phyloP scores from a whole-genome alignment of 2,797 vertebrate species.

The Lagocephalus sceleratus region DNA sequence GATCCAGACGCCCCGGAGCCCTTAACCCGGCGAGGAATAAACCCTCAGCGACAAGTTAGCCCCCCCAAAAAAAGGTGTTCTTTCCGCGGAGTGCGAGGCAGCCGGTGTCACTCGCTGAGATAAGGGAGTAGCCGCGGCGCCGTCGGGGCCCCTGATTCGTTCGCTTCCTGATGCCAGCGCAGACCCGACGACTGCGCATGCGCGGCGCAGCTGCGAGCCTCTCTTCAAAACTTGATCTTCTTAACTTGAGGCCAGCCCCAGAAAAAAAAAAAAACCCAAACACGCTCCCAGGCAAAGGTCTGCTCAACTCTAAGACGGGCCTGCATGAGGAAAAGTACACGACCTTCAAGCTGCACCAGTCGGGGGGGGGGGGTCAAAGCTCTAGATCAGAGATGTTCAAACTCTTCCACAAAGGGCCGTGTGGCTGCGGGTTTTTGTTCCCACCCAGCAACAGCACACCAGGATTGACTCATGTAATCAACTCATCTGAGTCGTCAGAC shows the following conservation, averaged over 20 bases:
- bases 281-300: too few relatives aligned
- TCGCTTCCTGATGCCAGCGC: conserved; percentile 61
- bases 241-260: neutral
- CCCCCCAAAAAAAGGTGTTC: neutral
- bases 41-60: neutral
- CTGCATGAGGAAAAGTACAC: too few relatives aligned
- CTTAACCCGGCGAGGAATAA: conserved; percentile 11
- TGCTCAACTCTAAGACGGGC: too few relatives aligned
- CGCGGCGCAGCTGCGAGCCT: conserved; percentile 45
- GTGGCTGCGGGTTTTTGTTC: too few relatives aligned
- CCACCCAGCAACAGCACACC: too few relatives aligned
- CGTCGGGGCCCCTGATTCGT: conserved; percentile 19
- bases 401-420: too few relatives aligned
- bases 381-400: too few relatives aligned
- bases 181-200: conserved; percentile 57
- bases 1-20: conserved; percentile 61
- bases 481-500: too few relatives aligned
- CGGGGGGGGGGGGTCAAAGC: too few relatives aligned
- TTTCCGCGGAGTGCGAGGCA: neutral
- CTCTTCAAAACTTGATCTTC: conserved; percentile 13
- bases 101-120: conserved; percentile 5
- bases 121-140: conserved; percentile 23
- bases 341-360: too few relatives aligned
- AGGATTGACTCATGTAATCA: too few relatives aligned
- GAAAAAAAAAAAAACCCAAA: neutral